Percentiles rank a stretch among this genome's conserved stretches.
These are phyloP conservation scores for Ophioderma brevispina DNA, from an alignment of 35 echinoderm and acorn worm genomes.

Conservation along the genomic window DNA sequence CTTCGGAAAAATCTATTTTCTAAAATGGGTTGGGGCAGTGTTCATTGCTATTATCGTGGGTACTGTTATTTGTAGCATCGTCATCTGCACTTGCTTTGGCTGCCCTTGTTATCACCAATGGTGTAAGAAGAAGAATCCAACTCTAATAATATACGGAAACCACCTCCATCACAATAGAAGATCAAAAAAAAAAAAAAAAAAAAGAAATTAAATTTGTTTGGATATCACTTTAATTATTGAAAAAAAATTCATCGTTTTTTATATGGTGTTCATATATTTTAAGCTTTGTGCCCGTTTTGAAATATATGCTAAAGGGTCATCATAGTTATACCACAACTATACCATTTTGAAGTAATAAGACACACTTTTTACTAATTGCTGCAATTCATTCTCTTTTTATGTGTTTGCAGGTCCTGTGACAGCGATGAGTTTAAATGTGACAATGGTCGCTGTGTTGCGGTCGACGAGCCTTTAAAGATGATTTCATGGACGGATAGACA, in stretches of 20 bases:
- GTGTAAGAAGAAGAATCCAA: not conserved
- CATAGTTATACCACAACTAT: too few relatives aligned
- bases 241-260: too few relatives aligned
- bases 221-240: too few relatives aligned
- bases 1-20: too few relatives aligned
- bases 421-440: not conserved
- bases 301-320: too few relatives aligned
- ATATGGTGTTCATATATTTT: too few relatives aligned
- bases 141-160: not conserved
- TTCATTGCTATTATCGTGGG: constrained; percentile 29
- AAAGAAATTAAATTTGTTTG: too few relatives aligned
- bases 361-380: not conserved
- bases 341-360: not conserved
- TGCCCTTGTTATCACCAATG: constrained; percentile 31
- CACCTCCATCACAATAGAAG: too few relatives aligned
- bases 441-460: not conserved
- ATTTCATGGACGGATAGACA: not conserved
- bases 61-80: not conserved
- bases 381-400: not conserved
- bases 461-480: too few relatives aligned
- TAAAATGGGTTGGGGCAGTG: too few relatives aligned
- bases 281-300: too few relatives aligned
- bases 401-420: not conserved
- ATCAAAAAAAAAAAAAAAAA: too few relatives aligned
- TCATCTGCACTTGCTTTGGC: constrained; percentile 2